A percentile compares a stretch with the other conserved stretches of the same genome.
Conservation (phyloP, 2,113 vertebrate species). For the Callospermophilus lateralis region DNA sequence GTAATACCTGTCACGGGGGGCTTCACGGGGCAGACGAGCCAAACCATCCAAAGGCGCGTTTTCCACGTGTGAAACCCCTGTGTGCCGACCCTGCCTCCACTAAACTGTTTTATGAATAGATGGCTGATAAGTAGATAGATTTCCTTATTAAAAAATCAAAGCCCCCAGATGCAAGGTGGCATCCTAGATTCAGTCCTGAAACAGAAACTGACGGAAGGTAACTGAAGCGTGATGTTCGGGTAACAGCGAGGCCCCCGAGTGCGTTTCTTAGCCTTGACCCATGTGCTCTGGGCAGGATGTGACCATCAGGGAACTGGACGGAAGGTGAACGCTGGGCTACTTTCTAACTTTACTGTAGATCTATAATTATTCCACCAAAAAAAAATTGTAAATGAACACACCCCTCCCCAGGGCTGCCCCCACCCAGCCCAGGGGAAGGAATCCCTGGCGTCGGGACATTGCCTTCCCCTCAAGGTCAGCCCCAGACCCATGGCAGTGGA, state of each 20-base stretch:
- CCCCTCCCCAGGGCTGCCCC: not conserved
- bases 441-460: rapidly evolving
- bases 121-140: not conserved
- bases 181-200: not conserved
- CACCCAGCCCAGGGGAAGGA: not conserved
- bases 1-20: no score
- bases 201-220: not conserved
- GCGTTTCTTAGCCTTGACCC: not conserved
- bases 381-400: not conserved
- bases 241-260: not conserved
- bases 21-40: no score
- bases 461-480: not conserved
- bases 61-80: no score
- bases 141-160: not conserved
- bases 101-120: not conserved
- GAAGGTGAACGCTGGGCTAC: not conserved
- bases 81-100: not conserved
- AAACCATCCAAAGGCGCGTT: not conserved
- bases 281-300: not conserved
- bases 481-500: not conserved
- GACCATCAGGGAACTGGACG: not conserved
- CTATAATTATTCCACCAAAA: not conserved
- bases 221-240: not conserved
- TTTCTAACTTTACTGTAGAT: not conserved
- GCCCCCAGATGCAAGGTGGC: not conserved